Evolutionary conservation across 2,888 invertebrate genomes (phyloP), one percentile per base, ranked within the genome.

Genomic region (Dryococelus australis): DNA sequence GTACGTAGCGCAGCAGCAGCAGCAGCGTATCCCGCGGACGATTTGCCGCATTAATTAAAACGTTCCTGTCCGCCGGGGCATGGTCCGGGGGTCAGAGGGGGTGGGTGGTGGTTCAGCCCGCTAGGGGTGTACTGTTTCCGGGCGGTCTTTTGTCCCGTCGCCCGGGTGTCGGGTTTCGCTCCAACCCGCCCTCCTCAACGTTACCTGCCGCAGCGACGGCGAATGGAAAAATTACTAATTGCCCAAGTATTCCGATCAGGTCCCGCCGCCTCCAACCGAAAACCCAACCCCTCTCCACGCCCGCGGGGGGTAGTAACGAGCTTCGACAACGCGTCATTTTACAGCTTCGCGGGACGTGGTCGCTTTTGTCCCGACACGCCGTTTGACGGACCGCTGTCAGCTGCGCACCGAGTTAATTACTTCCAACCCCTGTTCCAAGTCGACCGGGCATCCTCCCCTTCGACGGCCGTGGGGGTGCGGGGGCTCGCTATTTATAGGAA

Each of bases 81-180:
- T 0, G 24, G 24, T 65, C 65, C 65, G 2, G 47, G 5, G 47
- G 35, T 3, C 35, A 16, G 16, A 8, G 65, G 24, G 65, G n/a
- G 20, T n/a, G 65, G 8, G 24, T 8, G n/a, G 65, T 8, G 65
- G 24, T 65, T n/a, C 24, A 20, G 65, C 20, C 8, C 65, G 65
- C 65, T 65, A 65, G 65, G 65, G 65, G 65, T 65, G 65, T 65
- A 65, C 65, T 16, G 65, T 65, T 65, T 65, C 65, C 65, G 65
- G 8, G 8, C 65, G 65, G 65, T 65, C 65, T 65, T 65, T 65
- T 65, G 65, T 65, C 65, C 24, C 65, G 65, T n/a, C 65, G 65
- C n/a, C 65, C 2, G 10, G 24, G 65, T 24, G 65, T 65, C 65
- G 20, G 65, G n/a, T 65, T 65, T 65, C 65, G 65, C 65, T 47